Conservation (phyloP, 1,140 invertebrate genomes). For the Lepidostoma basale region DNA sequence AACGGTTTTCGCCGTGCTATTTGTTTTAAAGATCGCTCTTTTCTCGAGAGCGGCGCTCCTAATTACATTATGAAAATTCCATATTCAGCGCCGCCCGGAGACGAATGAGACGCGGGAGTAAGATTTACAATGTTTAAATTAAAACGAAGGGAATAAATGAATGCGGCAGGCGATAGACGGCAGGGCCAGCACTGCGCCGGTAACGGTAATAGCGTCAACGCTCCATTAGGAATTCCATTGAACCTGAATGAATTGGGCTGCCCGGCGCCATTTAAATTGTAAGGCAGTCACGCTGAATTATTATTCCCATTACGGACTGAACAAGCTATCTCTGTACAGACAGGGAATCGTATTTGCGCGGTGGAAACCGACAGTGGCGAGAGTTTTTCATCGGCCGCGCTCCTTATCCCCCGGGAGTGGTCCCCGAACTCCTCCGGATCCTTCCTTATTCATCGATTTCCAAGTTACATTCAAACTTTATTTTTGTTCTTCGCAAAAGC, state of each 20-base stretch:
- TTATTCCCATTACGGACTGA: conserved; percentile 40
- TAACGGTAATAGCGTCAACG: conserved; percentile 44
- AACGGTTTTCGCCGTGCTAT: conserved; percentile 15
- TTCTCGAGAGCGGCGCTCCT: conserved; percentile 10
- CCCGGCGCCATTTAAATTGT: conserved; percentile 44
- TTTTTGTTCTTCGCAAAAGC: neutral
- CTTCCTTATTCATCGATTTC: neutral
- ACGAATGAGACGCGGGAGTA: conserved; percentile 17
- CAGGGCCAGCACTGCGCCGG: conserved; percentile 22
- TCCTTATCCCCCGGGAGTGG: neutral
- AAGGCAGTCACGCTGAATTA: conserved; percentile 40
- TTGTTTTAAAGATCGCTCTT: conserved; percentile 22
- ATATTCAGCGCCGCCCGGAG: conserved; percentile 30
- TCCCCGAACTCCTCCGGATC: conserved; percentile 1
- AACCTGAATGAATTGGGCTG: conserved; percentile 45
- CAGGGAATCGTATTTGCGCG: conserved; percentile 13
- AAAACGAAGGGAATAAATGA: conserved; percentile 44
- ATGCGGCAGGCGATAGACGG: conserved; percentile 36
- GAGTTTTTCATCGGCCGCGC: neutral
- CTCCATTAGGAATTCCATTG: conserved; percentile 46
- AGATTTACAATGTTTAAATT: conserved; percentile 43
- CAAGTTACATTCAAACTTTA: neutral
- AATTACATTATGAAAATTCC: conserved; percentile 42
- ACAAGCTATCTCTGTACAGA: conserved; percentile 29
- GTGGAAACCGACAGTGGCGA: neutral